Evolutionary conservation across 2,113 vertebrate genomes (phyloP), one percentile per base, ranked within the genome.

Genomic region (Aspiorhynchus laticeps): DNA sequence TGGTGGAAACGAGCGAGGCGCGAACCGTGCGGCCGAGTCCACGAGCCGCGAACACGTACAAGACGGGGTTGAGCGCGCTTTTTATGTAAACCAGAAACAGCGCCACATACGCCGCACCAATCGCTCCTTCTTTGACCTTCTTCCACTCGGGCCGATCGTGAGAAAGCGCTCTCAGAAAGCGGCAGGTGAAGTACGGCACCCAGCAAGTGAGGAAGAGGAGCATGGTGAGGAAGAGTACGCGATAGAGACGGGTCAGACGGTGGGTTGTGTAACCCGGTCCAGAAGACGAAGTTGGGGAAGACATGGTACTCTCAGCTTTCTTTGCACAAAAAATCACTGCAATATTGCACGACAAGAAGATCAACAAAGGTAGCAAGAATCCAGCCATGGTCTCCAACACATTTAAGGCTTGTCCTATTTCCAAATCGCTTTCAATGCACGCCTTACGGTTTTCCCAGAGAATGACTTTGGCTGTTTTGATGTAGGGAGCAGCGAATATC

Each of bases 201-300:
- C 95, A 96, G 82, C 94, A 95, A 79, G 93, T 94, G 77, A 96
- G 92, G 88, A 95, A 96, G 84, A 96, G 88, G 26, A 96, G 91
- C 94, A 96, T 95, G 85, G 95, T 95, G 85, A 93, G 56, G 59
- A 94, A 94, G 31, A 96, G 92, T 28, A 96, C 90, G 0, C 94
- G 92, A 89, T 95, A 95, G 87, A 96, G 93, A 38, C 93, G 93
- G 24, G 0, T 78, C 88, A 95, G 87, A 76, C 90, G 92, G n/a
- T 92, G 91, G 9, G 90, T 21, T 14, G 43, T 63, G 78, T 90
- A 73, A 87, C 48, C 2, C 0, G 83, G 24, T 76, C 74, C 89
- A 1, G 75, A 41, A 1, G 85, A n/a, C 0, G 89, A 61, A 1
- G 63, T 74, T 1, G 83, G 46, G 0, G 82, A 53, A 0, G 75